Evolutionary conservation across 2,888 invertebrate genomes (phyloP).

Genomic region (Ormyrus pomaceus): DNA sequence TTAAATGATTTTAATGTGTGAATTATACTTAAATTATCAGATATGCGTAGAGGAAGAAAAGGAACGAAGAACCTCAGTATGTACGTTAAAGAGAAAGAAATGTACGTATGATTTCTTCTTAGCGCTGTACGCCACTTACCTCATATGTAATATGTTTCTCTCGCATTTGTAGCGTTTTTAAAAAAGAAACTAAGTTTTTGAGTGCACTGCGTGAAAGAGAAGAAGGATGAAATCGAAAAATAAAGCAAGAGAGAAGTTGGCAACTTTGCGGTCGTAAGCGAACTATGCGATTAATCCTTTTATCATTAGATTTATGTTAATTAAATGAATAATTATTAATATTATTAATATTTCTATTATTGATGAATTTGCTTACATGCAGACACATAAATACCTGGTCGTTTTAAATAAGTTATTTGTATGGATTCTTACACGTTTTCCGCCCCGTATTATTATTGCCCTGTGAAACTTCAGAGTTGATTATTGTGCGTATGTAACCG

Average conservation of each 20-base stretch:
- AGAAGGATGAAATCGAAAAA: not conserved
- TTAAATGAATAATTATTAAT: constrained; percentile 62
- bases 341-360: constrained; percentile 58
- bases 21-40: constrained; percentile 60
- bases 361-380: not conserved
- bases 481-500: constrained; percentile 29
- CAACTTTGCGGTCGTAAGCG: constrained; percentile 5
- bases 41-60: not conserved
- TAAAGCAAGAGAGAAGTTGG: not conserved
- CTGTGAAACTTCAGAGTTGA: constrained; percentile 15
- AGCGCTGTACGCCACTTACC: not conserved
- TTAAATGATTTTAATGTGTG: constrained; percentile 63
- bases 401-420: constrained; percentile 32
- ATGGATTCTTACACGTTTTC: constrained; percentile 18
- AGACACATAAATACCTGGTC: not conserved
- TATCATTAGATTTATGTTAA: constrained; percentile 47
- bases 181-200: not conserved
- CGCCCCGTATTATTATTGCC: not conserved
- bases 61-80: constrained; percentile 27
- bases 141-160: not conserved
- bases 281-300: not conserved
- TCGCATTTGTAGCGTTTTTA: not conserved
- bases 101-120: constrained; percentile 5
- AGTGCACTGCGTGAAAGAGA: too few relatives aligned
- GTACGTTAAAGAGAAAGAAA: constrained; percentile 22